phyloP scores from a whole-genome alignment of 2,113 vertebrate species.

The Stegastes partitus region DNA sequence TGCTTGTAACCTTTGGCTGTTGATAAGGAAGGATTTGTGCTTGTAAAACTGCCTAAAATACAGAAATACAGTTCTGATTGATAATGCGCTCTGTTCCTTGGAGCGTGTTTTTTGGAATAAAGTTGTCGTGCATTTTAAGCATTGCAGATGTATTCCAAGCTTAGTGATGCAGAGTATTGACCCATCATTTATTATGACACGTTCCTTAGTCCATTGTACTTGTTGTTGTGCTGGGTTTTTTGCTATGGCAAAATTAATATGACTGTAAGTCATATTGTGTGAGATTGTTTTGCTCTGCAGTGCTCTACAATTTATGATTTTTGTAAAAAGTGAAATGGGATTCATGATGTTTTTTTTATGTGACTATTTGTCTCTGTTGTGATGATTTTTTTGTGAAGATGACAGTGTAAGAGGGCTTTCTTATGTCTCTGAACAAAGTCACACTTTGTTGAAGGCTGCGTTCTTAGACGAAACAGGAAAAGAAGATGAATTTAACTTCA shows the following conservation, averaged over 20 bases:
- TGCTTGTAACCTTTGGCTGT: conserved; percentile 50
- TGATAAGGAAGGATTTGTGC: conserved; percentile 22
- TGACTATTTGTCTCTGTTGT: conserved; percentile 2
- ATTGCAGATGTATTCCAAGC: conserved; percentile 14
- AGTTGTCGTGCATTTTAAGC: conserved; percentile 19
- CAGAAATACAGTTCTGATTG: conserved; percentile 19
- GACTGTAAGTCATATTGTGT: not conserved
- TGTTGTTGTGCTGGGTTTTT: conserved; percentile 3
- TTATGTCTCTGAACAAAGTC: conserved; percentile 4
- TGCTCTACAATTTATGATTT: not conserved
- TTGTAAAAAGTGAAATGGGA: not conserved
- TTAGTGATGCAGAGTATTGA: conserved; percentile 15
- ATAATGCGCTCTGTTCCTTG: conserved; percentile 12
- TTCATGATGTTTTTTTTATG: conserved; percentile 3
- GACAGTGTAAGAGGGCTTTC: not conserved
- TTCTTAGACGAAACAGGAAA: not conserved
- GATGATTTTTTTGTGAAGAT: conserved; percentile 8
- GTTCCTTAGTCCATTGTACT: conserved; percentile 2
- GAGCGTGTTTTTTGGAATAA: conserved; percentile 12
- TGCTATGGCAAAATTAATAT: not conserved
- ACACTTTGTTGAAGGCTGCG: conserved; percentile 11
- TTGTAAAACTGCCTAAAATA: conserved; percentile 25
- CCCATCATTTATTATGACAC: conserved; percentile 6
- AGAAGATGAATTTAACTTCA: not conserved
- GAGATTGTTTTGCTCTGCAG: not conserved